A percentile compares a stretch with the other conserved stretches of the same genome.
Conservation (phyloP, 2,888 invertebrate genomes). For the Podotricha telesiphe region DNA sequence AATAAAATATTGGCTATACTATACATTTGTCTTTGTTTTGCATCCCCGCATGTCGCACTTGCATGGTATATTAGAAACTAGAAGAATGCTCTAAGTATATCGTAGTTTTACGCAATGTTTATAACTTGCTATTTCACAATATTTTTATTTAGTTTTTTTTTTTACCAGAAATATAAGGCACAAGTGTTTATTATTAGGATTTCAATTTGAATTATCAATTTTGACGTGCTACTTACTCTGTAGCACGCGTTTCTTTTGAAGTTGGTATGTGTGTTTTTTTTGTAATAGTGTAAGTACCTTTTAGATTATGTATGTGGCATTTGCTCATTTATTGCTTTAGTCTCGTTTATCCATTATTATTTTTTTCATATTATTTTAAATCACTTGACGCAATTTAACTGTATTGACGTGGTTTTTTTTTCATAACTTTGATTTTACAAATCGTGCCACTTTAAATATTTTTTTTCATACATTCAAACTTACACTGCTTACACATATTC, state of each 20-base stretch:
- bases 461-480: constrained; percentile 4
- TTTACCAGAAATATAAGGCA: not conserved
- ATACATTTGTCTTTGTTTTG: constrained; percentile 67
- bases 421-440: not conserved
- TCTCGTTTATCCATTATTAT: constrained; percentile 14
- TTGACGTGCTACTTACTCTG: not conserved
- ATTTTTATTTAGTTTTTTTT: not conserved
- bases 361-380: not conserved
- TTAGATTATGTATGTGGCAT: constrained; percentile 10
- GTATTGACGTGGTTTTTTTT: not conserved
- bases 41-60: constrained; percentile 56
- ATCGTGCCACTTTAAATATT: constrained; percentile 1
- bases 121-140: not conserved
- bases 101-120: not conserved
- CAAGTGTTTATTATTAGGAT: not conserved
- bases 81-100: not conserved
- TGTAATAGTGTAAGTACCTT: constrained; percentile 20
- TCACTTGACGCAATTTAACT: not conserved
- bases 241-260: constrained; percentile 3
- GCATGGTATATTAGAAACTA: constrained; percentile 26
- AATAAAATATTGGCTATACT: constrained; percentile 66
- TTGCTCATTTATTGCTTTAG: constrained; percentile 16
- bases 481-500: constrained; percentile 20
- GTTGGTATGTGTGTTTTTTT: constrained; percentile 5
- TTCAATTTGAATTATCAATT: not conserved